Base-by-base conservation (phyloP, 2,113 vertebrate species). In the Caranx melampygus region DNA sequence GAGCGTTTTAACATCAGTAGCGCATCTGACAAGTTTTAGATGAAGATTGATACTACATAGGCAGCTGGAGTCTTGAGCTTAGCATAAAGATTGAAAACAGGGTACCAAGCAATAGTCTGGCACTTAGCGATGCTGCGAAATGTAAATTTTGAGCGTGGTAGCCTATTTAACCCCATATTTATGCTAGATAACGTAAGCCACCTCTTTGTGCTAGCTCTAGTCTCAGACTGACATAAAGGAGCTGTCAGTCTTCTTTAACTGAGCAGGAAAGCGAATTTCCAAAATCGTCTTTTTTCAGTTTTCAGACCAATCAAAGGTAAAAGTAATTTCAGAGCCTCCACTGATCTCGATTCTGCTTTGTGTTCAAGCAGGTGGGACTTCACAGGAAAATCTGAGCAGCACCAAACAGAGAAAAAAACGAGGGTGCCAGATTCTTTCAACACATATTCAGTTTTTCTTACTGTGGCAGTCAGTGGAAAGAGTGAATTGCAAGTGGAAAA, bases 401-500 rank as follows among this genome's bases (percentile, higher is more conserved):
- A 52, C 1, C 1, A 26, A 59, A 26, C 26, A 26, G 26, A 26
- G 26, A 83, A 52, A 69, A 15, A 37, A 37, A 37, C 35, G 7
- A 49, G 14, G 35, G 15, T 11, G n/a, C 15, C 42, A 26, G 26
- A 11, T 57, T 51, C 31, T 62, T 62, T 44, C 72, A 75, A 18
- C 58, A 31, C 40, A 34, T 15, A 54, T 64, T 35, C 54, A 21
- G 11, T 2, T n/a, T 54, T 58, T 64, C 57, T 73, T 45, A 13
- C 58, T n/a, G 47, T 57, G 54, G 31, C 62, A 72, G 18, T 31
- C 60, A 60, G 52, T 83, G 68, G 44, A 83, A 79, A 72, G 26
- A 82, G 14, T 61, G 21, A 61, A 62, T 71, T 26, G 31, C n/a
- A 70, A 44, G 59, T 70, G 58, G 65, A 76, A 69, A 72, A 78